These are phyloP conservation scores for Eupithecia insigniata DNA, from an alignment of 2,888 invertebrate species.

Conservation along the genomic window DNA sequence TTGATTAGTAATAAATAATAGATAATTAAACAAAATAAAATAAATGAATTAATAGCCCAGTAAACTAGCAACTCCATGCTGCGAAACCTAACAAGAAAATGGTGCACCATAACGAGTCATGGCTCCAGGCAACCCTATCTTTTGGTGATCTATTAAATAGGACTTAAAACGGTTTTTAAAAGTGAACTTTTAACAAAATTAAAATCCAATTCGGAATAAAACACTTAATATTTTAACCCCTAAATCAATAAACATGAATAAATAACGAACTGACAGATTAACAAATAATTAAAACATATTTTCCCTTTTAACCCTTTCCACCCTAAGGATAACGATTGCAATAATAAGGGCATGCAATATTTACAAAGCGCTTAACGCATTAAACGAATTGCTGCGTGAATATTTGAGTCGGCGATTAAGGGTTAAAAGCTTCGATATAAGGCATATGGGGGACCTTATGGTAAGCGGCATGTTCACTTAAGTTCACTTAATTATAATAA, in stretches of 20 bases:
- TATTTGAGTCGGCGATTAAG: neutral
- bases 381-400: constrained; percentile 14
- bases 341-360: constrained; percentile 24
- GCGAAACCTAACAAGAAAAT: too few species aligned
- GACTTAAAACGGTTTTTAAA: too few species aligned
- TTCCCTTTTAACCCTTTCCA: constrained; percentile 9
- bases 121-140: too few species aligned
- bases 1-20: too few species aligned
- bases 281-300: constrained; percentile 13
- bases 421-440: neutral
- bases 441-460: constrained; percentile 2
- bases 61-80: too few species aligned
- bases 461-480: neutral
- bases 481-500: neutral
- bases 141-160: too few species aligned
- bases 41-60: too few species aligned
- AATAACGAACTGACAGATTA: constrained; percentile 15
- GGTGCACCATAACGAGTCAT: too few species aligned
- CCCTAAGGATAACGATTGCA: constrained; percentile 17
- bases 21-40: too few species aligned
- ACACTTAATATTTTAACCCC: neutral
- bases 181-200: neutral
- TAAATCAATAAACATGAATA: constrained; percentile 25
- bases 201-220: neutral
- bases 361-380: constrained; percentile 24